Base-by-base conservation (phyloP, 2,888 invertebrate species). In the Crioceris asparagi region DNA sequence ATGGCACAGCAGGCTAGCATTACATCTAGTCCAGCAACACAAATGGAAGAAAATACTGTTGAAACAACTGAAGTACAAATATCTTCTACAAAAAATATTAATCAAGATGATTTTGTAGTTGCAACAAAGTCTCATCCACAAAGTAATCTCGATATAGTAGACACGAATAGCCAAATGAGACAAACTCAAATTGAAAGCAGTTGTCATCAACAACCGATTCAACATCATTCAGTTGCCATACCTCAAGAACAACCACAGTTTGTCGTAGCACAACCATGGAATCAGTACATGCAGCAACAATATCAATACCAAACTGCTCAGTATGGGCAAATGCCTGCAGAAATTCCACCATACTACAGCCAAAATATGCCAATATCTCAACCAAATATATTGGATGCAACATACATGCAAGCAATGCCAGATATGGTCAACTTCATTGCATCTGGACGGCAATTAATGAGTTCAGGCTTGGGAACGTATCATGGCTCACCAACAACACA, bases 361-460 rank as follows among this genome's bases (percentile, higher is more conserved):
- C 33, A 11, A 2, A 6, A 17, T 19, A 32, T 32, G 8, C 50
- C 50, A 36, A 39, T 25, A 15, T 19, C 40, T 4, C 51, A 50
- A 31, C 32, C 59, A 3, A 62, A 62, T 32, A 60, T 66, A 33
- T 66, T 66, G 36, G 64, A 66, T 31, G n/a, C n/a, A n/a, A n/a
- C n/a, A n/a, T 69, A 66, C 40, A 64, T 68, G 11, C 67, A 66
- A 40, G 68, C 67, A 2, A 58, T 68, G 34, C 66, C 69, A 1
- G 67, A 70, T 47, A 54, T 70, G 46, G 66, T 69, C 5, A 68
- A 66, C 17, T 71, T 68, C 44, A 69, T 71, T 38, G 63, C 64
- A 18, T 61, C 66, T n/a, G 63, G 64, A 4, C 62, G 65, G 46
- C 64, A 65, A 37, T 45, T 67, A 32, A 55, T 66, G 39, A 67